These are phyloP conservation scores for Noctua fimbriata DNA, from an alignment of 2,888 invertebrate species.

Conservation along the genomic window DNA sequence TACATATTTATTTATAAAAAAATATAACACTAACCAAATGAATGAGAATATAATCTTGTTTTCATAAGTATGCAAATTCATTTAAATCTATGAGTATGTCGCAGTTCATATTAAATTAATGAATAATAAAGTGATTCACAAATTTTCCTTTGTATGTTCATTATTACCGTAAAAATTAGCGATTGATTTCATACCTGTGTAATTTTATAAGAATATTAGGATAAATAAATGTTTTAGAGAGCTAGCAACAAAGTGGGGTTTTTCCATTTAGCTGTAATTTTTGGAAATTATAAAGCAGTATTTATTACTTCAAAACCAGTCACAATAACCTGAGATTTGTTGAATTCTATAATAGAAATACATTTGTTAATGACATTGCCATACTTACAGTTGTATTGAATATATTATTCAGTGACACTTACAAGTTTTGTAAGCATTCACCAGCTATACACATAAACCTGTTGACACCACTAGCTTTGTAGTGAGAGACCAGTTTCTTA, in stretches of 20 bases:
- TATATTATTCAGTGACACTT: background rate
- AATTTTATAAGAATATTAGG: background rate
- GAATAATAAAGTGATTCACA: slow-evolving; percentile 7
- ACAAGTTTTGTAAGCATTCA: slow-evolving; percentile 3
- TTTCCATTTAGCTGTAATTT: background rate
- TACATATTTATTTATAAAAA: background rate
- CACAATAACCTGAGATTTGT: background rate
- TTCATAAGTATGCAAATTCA: background rate
- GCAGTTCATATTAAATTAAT: background rate
- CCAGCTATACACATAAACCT: slow-evolving; percentile 11
- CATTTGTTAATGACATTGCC: background rate
- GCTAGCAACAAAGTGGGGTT: background rate
- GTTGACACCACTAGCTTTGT: background rate
- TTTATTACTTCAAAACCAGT: background rate
- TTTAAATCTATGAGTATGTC: background rate
- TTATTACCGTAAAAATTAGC: background rate
- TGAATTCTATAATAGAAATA: background rate
- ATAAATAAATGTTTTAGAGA: background rate
- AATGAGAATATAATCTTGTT: background rate
- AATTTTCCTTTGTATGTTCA: slow-evolving; percentile 16
- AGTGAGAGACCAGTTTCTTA: slow-evolving; percentile 4
- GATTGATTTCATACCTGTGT: background rate
- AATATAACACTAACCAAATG: background rate
- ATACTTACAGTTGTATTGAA: background rate
- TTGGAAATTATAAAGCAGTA: background rate